Conservation (phyloP, 2,888 invertebrate genomes). For the Trachelus iudaicus region DNA sequence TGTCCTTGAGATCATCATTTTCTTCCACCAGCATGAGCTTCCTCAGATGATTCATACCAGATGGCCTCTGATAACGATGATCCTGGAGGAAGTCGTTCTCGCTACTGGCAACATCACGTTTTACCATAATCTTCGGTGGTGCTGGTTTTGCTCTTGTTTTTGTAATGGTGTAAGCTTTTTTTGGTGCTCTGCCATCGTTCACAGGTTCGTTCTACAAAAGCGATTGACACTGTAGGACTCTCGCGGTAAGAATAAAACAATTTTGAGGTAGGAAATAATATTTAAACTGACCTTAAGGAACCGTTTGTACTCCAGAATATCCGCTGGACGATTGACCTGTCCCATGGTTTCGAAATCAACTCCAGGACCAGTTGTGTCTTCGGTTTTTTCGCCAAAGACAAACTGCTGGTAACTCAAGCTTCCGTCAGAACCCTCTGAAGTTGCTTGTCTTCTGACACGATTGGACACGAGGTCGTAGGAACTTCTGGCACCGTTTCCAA, state of each 20-base stretch:
- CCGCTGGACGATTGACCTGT: conserved; percentile 53
- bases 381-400: conserved; percentile 23
- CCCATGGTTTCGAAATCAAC: conserved; percentile 52
- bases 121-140: conserved; percentile 48
- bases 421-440: conserved; percentile 12
- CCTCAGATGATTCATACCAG: conserved; percentile 16
- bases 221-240: background rate
- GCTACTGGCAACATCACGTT: conserved; percentile 31
- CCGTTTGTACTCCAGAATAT: conserved; percentile 52
- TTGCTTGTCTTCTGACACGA: conserved; percentile 29
- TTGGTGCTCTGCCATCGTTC: conserved; percentile 43
- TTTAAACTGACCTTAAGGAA: conserved; percentile 49
- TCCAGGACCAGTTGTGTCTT: conserved; percentile 36
- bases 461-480: conserved; percentile 26
- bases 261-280: background rate
- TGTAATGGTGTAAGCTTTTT: conserved; percentile 44
- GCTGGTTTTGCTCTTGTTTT: conserved; percentile 45
- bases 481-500: background rate
- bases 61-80: conserved; percentile 8
- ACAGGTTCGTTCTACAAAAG: conserved; percentile 48
- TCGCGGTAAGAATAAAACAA: background rate
- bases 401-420: conserved; percentile 37
- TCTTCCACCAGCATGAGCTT: conserved; percentile 24
- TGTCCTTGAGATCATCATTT: background rate
- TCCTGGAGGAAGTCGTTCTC: background rate